Conservation (phyloP, 1,140 invertebrate species). For the Bombus impatiens region DNA sequence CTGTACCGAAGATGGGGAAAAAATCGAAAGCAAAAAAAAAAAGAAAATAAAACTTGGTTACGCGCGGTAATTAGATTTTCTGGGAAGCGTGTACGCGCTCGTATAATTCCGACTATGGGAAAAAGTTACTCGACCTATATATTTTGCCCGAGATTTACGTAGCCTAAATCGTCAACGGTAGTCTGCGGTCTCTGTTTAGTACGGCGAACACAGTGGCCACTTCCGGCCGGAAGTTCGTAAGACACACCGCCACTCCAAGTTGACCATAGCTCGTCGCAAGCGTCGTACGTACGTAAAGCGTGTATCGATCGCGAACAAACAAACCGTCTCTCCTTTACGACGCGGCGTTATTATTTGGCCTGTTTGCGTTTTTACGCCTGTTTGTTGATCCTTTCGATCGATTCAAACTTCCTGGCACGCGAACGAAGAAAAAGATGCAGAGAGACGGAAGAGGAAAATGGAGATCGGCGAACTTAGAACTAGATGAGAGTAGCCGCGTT, state of each 20-base stretch:
- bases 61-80: no score
- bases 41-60: no score
- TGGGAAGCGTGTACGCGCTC: no score
- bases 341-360: constrained; percentile 26
- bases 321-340: background rate
- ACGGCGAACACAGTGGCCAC: constrained; percentile 31
- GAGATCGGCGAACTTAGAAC: background rate
- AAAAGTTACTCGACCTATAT: no score
- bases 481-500: background rate
- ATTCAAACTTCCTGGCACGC: background rate
- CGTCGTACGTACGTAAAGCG: constrained; percentile 43
- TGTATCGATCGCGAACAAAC: constrained; percentile 57
- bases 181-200: constrained; percentile 24
- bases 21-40: no score
- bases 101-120: no score
- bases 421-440: background rate
- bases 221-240: constrained; percentile 64
- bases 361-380: constrained; percentile 11
- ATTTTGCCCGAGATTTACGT: background rate
- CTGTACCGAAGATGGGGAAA: no score
- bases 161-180: background rate
- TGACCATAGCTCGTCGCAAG: constrained; percentile 14
- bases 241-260: constrained; percentile 50
- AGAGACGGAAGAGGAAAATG: no score
- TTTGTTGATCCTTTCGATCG: background rate